Evolutionary conservation across 2,113 vertebrate genomes (phyloP).

Genomic region (Laterallus jamaicensis): DNA sequence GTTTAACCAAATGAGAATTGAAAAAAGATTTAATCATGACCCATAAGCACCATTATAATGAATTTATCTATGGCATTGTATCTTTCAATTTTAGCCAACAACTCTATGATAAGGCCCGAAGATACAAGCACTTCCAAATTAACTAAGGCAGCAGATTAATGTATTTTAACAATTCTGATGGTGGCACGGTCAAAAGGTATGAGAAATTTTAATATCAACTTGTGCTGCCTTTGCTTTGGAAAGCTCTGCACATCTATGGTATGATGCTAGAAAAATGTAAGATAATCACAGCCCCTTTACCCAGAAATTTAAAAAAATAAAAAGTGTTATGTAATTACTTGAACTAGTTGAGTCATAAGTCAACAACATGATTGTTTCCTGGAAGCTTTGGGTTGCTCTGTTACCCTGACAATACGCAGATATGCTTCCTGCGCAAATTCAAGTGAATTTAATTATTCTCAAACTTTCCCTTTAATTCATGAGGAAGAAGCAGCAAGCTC

Average conservation of each 20-base stretch:
- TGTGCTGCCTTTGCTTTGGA: background rate
- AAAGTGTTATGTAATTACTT: fast-evolving
- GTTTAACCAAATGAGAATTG: background rate
- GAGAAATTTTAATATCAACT: background rate
- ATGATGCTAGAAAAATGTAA: background rate
- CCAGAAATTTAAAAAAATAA: background rate
- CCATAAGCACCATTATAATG: background rate
- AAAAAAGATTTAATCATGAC: background rate
- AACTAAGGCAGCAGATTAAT: background rate
- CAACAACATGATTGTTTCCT: background rate
- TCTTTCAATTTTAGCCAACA: background rate
- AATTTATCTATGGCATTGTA: background rate
- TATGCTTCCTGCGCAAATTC: background rate
- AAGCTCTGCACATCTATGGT: background rate
- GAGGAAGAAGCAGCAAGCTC: background rate
- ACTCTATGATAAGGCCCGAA: background rate
- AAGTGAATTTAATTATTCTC: background rate
- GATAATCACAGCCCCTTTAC: background rate
- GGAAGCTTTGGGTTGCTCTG: background rate
- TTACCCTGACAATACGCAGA: background rate
- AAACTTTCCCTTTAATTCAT: background rate
- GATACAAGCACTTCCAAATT: background rate
- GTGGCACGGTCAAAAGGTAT: background rate
- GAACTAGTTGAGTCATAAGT: background rate
- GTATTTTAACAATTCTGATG: background rate